These are phyloP conservation scores for Didymodactylos carnosus DNA, from an alignment of 2,888 invertebrate genomes.

Conservation along the genomic window DNA sequence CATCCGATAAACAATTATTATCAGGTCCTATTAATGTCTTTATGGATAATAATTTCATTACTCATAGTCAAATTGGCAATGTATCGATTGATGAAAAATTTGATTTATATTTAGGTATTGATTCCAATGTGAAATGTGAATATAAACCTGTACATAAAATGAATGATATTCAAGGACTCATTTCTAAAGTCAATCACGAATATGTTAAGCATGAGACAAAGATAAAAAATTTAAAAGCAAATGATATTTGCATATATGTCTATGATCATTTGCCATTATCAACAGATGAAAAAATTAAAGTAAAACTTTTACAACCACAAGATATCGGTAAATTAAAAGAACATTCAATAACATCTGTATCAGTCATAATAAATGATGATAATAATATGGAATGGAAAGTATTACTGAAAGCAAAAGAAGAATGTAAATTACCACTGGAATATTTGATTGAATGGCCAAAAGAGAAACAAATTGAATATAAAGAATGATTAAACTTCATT, in stretches of 20 bases:
- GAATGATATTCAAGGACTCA: background rate
- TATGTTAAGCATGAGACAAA: background rate
- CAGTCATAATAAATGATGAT: background rate
- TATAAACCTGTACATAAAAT: constrained; percentile 19
- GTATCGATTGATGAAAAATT: constrained; percentile 34
- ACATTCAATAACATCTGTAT: too few species aligned
- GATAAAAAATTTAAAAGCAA: background rate
- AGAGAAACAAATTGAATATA: background rate
- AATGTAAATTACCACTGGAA: background rate
- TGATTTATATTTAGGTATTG: constrained; percentile 34
- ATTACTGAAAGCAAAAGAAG: background rate
- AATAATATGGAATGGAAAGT: background rate
- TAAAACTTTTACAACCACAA: background rate
- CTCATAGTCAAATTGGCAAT: constrained; percentile 18
- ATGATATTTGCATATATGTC: background rate
- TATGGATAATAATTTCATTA: constrained; percentile 36
- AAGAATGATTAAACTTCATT: too few species aligned
- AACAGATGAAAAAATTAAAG: background rate
- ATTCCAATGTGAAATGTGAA: constrained; percentile 31
- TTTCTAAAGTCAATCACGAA: background rate
- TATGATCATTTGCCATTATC: background rate
- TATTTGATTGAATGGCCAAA: background rate
- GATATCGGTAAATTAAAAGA: background rate
- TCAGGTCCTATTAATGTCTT: constrained; percentile 33
- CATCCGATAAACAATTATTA: constrained; percentile 29